These are phyloP conservation scores for Amblyteles armatorius DNA, from an alignment of 2,888 invertebrate species.

Conservation along the genomic window DNA sequence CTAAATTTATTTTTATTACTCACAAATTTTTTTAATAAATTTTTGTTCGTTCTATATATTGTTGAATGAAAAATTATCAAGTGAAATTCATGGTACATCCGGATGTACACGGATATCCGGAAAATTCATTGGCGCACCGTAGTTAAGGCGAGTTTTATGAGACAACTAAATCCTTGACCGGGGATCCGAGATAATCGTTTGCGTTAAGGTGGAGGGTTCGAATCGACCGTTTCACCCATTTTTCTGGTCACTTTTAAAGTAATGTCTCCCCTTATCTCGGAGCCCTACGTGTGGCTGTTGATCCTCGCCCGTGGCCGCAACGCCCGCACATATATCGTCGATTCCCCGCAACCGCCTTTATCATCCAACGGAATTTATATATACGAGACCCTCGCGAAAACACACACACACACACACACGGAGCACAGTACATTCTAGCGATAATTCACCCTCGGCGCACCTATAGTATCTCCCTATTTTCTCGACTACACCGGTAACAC, in stretches of 20 bases:
- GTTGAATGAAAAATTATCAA: background rate
- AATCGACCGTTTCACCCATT: constrained; percentile 57
- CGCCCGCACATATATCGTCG: constrained; percentile 37
- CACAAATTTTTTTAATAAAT: background rate
- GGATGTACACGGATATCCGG: background rate
- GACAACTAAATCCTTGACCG: constrained; percentile 56
- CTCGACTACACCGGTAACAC: constrained; percentile 13
- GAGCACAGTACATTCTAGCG: background rate
- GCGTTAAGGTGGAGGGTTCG: constrained; percentile 52
- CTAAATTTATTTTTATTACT: background rate
- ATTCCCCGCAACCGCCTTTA: constrained; percentile 32
- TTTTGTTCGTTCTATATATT: background rate
- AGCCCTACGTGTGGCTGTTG: constrained; percentile 48
- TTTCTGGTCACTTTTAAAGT: constrained; percentile 56
- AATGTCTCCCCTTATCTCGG: constrained; percentile 59
- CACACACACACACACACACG: constrained; percentile 16
- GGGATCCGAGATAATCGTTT: constrained; percentile 59
- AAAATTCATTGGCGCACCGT: constrained; percentile 32
- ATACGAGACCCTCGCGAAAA: constrained; percentile 32
- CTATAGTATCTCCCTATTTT: constrained; percentile 38
- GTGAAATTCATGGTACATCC: background rate
- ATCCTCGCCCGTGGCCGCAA: constrained; percentile 42
- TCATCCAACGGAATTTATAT: constrained; percentile 49
- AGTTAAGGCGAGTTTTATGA: constrained; percentile 61
- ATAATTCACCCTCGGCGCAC: constrained; percentile 30